Percentiles rank a stretch among this genome's conserved stretches.
phyloP scores from a whole-genome alignment of 2,888 invertebrate species.

The Leucoptera coffeella region DNA sequence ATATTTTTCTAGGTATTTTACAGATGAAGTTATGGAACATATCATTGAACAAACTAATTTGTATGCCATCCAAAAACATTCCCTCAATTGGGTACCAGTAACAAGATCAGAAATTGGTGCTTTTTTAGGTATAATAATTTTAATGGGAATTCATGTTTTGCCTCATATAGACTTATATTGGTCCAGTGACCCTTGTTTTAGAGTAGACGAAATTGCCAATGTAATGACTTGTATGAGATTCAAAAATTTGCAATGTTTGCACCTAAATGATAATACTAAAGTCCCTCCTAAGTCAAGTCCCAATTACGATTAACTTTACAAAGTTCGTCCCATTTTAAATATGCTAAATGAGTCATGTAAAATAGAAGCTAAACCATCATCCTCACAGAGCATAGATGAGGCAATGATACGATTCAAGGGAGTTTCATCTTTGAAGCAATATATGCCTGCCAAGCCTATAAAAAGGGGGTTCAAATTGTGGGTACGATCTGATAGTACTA shows the following conservation, averaged over 20 bases:
- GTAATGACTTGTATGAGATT: constrained; percentile 10
- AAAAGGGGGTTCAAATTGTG: constrained; percentile 10
- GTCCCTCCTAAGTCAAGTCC: constrained; percentile 4
- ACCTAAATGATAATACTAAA: constrained; percentile 7
- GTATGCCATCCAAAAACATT: constrained; percentile 2
- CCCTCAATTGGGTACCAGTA: constrained; percentile 8
- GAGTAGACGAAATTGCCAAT: constrained; percentile 9
- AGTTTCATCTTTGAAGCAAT: constrained; percentile 8
- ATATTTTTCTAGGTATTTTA: neutral
- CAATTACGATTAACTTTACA: constrained; percentile 7
- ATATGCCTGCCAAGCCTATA: constrained; percentile 8
- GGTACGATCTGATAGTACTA: constrained; percentile 5
- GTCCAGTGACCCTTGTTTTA: constrained; percentile 10
- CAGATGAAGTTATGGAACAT: neutral
- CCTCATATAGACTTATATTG: constrained; percentile 10
- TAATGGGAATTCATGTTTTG: constrained; percentile 9
- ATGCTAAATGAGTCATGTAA: constrained; percentile 6
- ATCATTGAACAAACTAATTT: constrained; percentile 5
- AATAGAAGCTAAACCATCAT: constrained; percentile 4
- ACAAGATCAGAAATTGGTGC: constrained; percentile 8
- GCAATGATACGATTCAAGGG: constrained; percentile 9
- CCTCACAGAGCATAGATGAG: constrained; percentile 8
- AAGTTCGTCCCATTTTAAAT: constrained; percentile 6
- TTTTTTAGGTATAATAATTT: constrained; percentile 10
- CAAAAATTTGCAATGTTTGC: constrained; percentile 6